Conservation (phyloP, 2,113 vertebrate species). For the Hylia prasina region DNA sequence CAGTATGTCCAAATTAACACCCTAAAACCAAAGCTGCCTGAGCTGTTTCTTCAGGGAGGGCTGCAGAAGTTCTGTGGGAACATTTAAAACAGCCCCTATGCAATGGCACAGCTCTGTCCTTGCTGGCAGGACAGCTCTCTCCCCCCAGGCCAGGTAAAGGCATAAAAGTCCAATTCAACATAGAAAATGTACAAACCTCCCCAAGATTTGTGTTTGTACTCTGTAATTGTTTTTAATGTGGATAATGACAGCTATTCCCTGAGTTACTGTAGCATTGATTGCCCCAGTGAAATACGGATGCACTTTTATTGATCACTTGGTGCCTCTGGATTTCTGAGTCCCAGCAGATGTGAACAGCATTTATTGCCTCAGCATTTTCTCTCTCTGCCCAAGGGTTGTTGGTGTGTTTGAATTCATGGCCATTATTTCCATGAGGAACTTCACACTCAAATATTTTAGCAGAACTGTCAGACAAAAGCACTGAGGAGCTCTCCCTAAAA, state of each 20-base stretch:
- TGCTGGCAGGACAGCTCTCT: background rate
- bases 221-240: constrained; percentile 57
- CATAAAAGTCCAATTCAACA: background rate
- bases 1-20: background rate
- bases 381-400: background rate
- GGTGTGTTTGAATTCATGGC: background rate
- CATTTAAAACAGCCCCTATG: background rate
- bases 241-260: constrained; percentile 43
- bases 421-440: background rate
- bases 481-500: background rate
- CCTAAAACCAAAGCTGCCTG: background rate
- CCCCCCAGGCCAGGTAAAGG: background rate
- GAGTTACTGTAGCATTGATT: constrained; percentile 51
- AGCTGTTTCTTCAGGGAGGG: background rate
- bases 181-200: background rate
- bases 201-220: constrained; percentile 4
- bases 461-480: background rate
- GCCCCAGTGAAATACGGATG: constrained; percentile 22
- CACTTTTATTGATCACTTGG: constrained; percentile 45
- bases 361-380: background rate
- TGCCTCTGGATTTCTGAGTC: background rate
- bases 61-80: background rate
- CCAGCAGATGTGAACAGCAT: background rate
- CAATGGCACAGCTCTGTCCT: background rate
- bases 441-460: background rate